Conservation (phyloP, 2,113 vertebrate genomes). For the Sprattus sprattus region DNA sequence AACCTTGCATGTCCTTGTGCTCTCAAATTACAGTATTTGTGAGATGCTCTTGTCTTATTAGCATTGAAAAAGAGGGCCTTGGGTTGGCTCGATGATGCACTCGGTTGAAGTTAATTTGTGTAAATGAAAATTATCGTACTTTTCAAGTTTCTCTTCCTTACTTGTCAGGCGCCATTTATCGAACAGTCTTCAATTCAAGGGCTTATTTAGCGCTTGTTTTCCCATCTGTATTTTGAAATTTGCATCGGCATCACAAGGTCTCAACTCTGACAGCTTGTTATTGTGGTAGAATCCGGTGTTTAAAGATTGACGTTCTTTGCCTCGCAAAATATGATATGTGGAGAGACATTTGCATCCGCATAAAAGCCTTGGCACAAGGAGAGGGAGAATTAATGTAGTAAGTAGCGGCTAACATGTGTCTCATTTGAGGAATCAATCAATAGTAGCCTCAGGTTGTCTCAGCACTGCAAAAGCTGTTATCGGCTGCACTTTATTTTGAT, state of each 20-base stretch:
- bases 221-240: conserved; percentile 13
- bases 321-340: conserved; percentile 37
- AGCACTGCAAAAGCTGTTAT: conserved; percentile 2
- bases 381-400: conserved; percentile 25
- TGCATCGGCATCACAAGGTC: conserved; percentile 66
- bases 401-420: conserved; percentile 25
- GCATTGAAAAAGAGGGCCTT: conserved; percentile 34
- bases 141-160: conserved; percentile 40
- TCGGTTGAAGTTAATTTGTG: conserved; percentile 32
- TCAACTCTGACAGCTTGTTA: conserved; percentile 34
- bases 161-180: conserved; percentile 50
- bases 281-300: conserved; percentile 31
- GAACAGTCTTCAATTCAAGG: conserved; percentile 55
- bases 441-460: conserved; percentile 38
- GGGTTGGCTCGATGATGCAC: conserved; percentile 9
- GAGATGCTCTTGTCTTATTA: conserved; percentile 46
- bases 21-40: conserved; percentile 54
- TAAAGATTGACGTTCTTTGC: conserved; percentile 31
- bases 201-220: conserved; percentile 53
- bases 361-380: conserved; percentile 23
- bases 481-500: conserved; percentile 30
- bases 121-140: conserved; percentile 16
- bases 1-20: conserved; percentile 54
- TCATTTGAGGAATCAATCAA: conserved; percentile 45
- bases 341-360: conserved; percentile 18